Conservation (phyloP, 2,113 vertebrate genomes). For the Craseonycteris thonglongyai region DNA sequence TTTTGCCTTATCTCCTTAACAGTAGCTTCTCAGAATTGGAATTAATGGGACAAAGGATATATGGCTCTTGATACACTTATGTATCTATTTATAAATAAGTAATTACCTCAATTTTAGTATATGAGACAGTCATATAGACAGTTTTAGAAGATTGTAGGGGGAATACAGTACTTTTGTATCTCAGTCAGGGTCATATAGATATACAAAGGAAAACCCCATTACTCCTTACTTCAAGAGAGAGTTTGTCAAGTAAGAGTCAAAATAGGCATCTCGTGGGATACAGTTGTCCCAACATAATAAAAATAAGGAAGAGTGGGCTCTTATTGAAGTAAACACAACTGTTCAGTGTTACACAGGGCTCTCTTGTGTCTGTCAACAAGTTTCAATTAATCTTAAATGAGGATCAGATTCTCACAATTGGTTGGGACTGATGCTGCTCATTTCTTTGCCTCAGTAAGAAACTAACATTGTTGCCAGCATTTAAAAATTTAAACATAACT, state of each 20-base stretch:
- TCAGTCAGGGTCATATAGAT: neutral
- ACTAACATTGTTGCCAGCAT: constrained; percentile 16
- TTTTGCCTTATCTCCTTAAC: neutral
- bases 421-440: neutral
- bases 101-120: neutral
- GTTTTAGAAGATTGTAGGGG: neutral
- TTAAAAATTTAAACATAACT: constrained; percentile 29
- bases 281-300: neutral
- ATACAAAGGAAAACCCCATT: neutral
- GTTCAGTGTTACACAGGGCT: neutral
- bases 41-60: neutral
- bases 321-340: neutral
- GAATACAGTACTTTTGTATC: neutral
- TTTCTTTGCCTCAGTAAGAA: constrained; percentile 34
- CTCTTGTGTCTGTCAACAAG: neutral
- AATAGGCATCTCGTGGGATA: neutral
- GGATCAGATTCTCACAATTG: neutral
- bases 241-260: neutral
- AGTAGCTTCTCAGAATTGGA: neutral
- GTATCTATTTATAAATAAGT: neutral
- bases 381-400: neutral
- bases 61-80: neutral
- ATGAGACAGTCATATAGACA: neutral
- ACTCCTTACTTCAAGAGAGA: neutral
- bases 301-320: neutral